phyloP scores from a whole-genome alignment of 2,888 invertebrate genomes.

The Idaea dimidiata region DNA sequence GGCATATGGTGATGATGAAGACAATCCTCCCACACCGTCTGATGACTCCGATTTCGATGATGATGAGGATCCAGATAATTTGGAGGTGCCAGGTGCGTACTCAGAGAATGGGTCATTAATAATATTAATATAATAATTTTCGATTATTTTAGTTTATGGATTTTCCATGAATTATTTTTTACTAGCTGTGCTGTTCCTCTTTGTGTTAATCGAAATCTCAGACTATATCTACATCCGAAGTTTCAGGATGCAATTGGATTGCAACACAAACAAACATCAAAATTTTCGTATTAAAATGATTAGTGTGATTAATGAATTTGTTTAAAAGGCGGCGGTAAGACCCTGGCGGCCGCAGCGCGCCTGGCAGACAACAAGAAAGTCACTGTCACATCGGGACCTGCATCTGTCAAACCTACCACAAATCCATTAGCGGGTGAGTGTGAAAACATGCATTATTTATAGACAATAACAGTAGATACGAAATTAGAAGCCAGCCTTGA shows the following conservation, averaged over 20 bases:
- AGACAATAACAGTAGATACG: too few relatives aligned
- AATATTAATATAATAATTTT: too few relatives aligned
- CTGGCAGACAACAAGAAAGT: conserved; percentile 77
- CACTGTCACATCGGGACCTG: conserved; percentile 47
- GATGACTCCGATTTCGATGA: conserved; percentile 88
- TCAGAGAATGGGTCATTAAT: neutral
- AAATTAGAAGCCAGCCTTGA: too few relatives aligned
- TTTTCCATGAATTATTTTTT: too few relatives aligned
- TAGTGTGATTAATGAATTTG: conserved; percentile 5
- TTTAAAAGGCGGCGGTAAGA: conserved; percentile 89
- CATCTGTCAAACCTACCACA: conserved; percentile 62
- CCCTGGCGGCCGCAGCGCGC: conserved; percentile 89
- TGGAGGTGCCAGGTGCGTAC: conserved; percentile 90
- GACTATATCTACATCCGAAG: too few relatives aligned
- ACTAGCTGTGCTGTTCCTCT: too few relatives aligned
- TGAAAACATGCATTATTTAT: too few relatives aligned
- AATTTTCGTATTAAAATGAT: too few relatives aligned
- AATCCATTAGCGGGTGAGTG: conserved; percentile 68
- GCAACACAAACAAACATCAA: too few relatives aligned
- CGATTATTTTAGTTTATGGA: too few relatives aligned
- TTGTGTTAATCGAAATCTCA: too few relatives aligned
- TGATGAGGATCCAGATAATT: conserved; percentile 94
- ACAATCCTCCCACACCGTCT: conserved; percentile 70
- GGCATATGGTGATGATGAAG: conserved; percentile 62
- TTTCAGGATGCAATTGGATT: too few relatives aligned